Conservation (phyloP, 2,797 vertebrate genomes). For the Myotis vivesi region DNA sequence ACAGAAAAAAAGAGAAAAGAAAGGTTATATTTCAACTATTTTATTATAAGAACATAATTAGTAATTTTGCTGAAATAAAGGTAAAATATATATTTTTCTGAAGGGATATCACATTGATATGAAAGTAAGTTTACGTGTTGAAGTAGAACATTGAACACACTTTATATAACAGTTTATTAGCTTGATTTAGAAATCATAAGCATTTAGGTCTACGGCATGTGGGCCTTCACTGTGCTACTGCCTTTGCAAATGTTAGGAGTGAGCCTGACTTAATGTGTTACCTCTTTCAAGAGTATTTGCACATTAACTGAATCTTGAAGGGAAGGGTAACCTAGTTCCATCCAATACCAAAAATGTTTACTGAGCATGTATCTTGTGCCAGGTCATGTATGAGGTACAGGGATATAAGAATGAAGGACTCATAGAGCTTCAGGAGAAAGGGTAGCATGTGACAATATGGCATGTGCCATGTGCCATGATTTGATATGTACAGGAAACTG, state of each 20-base stretch:
- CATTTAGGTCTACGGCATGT: background rate
- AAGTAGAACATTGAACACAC: background rate
- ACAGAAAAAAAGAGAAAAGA: background rate
- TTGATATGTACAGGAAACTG: background rate
- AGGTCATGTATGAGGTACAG: background rate
- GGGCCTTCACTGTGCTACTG: background rate
- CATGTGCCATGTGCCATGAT: background rate
- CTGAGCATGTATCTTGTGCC: background rate
- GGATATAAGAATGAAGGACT: background rate
- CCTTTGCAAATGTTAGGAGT: background rate
- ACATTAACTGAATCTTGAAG: background rate
- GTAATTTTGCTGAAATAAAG: background rate
- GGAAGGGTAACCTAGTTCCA: background rate
- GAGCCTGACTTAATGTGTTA: background rate
- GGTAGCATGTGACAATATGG: background rate
- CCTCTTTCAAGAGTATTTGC: background rate
- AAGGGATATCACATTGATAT: background rate
- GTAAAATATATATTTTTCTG: background rate
- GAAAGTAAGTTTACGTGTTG: background rate
- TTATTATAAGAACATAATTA: background rate
- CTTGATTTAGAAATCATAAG: background rate
- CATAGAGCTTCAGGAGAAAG: background rate
- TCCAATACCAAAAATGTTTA: background rate
- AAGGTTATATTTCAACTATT: background rate
- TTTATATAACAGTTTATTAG: background rate